Base-by-base conservation (phyloP, 2,113 vertebrate genomes). In the Meles meles region DNA sequence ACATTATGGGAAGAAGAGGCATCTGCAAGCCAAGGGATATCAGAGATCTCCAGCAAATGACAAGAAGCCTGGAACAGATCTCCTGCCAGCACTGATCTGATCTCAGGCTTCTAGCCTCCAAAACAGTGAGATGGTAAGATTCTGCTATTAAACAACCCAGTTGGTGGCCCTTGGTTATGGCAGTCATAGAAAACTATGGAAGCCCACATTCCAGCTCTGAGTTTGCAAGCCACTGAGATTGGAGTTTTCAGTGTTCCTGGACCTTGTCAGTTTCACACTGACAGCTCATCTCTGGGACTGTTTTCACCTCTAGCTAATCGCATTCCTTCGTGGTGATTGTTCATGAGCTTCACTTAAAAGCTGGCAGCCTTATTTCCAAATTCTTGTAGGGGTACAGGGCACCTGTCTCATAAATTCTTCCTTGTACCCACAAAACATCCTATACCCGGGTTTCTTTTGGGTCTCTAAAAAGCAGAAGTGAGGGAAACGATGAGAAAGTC, bases 271-370 rank as follows among this genome's bases (percentile, higher is more conserved):
- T 81, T 69, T 59, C 39, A 27, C 37, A 34, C 14, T 27, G 85
- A 88, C 25, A 39, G 37, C 31, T 95, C 49, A 47, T 76, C 25
- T 86, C 49, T 29, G 6, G 79, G 57, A 81, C 69, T 92, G 49
- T 92, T 72, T 95, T 96, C 80, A 71, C 21, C 7, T 37, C n/a
- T 23, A 82, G n/a, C 88, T 94, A 83, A 69, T 67, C 83, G 69
- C 91, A 92, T 94, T 95, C 57, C 76, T 85, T 14, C 29, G 61
- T 42, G 55, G 34, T 83, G 21, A n/a, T 13, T 42, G 61, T 91
- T 49, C 79, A 85, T 87, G 93, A 83, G 34, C 61, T 79, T 92
- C 34, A 25, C 52, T 86, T 55, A 89, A 90, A 71, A 71, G 13
- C 69, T 81, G 34, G 49, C n/a, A 34, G 52, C 34, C 18, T 93